Evolutionary conservation across 2,113 vertebrate genomes (phyloP).

Genomic region (Pogonocichla stellata): DNA sequence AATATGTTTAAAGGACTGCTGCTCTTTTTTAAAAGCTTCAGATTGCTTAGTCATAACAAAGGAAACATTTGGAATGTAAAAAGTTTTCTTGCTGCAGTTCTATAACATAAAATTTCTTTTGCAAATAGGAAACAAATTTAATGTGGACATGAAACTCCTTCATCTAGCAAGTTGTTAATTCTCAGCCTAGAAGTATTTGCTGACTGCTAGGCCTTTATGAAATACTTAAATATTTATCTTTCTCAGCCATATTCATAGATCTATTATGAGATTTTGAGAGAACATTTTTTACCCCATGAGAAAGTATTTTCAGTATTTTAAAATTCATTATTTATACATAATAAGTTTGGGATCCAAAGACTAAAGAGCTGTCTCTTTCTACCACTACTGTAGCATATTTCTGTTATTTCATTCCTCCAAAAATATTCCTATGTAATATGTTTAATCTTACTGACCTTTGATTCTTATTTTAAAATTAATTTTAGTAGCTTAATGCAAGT

Average conservation of each 20-base stretch:
- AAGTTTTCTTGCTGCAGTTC: not conserved
- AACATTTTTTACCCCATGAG: not conserved
- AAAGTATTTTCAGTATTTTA: not conserved
- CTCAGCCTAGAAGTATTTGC: not conserved
- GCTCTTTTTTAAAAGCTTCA: not conserved
- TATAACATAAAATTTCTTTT: not conserved
- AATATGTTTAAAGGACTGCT: not conserved
- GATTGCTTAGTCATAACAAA: not conserved
- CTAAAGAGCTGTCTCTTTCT: not conserved
- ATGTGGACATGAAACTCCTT: not conserved
- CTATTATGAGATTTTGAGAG: not conserved
- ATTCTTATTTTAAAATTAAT: not conserved
- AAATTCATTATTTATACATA: not conserved
- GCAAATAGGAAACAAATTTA: not conserved
- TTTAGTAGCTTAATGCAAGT: not conserved
- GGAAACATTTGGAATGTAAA: not conserved
- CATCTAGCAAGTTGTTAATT: not conserved
- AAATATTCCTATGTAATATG: not conserved
- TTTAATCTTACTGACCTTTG: not conserved
- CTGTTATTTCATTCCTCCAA: not conserved
- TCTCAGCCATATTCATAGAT: not conserved
- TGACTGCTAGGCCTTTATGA: not conserved
- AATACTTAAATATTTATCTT: not conserved
- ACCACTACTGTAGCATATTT: not conserved
- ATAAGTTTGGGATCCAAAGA: not conserved